phyloP scores from a whole-genome alignment of 1,140 invertebrate species.

The Lepidurus packardi region DNA sequence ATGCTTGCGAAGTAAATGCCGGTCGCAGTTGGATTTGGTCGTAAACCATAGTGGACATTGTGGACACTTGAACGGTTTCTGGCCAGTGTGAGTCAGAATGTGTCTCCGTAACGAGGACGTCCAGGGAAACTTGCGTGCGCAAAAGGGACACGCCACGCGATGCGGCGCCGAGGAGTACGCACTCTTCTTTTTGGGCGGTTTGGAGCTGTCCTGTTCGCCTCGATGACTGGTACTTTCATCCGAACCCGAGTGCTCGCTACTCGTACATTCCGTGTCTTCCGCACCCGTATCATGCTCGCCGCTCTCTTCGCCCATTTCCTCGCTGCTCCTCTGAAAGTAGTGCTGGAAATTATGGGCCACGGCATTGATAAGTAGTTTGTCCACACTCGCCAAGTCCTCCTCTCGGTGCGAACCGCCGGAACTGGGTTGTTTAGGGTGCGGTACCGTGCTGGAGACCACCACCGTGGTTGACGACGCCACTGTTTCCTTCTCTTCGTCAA shows the following conservation, averaged over 20 bases:
- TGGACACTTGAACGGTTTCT: slow-evolving; percentile 91
- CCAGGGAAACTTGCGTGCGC: slow-evolving; percentile 90
- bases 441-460: slow-evolving; percentile 18
- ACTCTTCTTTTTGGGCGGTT: slow-evolving; percentile 73
- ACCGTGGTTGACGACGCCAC: slow-evolving; percentile 38
- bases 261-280: slow-evolving; percentile 34
- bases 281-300: slow-evolving; percentile 37
- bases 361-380: slow-evolving; percentile 69
- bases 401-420: slow-evolving; percentile 35
- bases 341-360: slow-evolving; percentile 61
- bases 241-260: slow-evolving; percentile 33
- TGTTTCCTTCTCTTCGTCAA: slow-evolving; percentile 54
- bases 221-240: slow-evolving; percentile 26
- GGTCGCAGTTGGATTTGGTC: slow-evolving; percentile 93
- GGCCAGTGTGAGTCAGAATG: slow-evolving; percentile 87
- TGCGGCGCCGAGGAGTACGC: slow-evolving; percentile 92
- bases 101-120: slow-evolving; percentile 85
- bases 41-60: slow-evolving; percentile 88
- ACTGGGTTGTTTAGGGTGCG: slow-evolving; percentile 30
- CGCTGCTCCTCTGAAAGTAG: slow-evolving; percentile 43
- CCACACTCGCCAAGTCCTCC: slow-evolving; percentile 66
- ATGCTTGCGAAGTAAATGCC: slow-evolving; percentile 85
- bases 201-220: slow-evolving; percentile 33
- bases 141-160: slow-evolving; percentile 80
- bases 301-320: slow-evolving; percentile 41